Base-by-base conservation (phyloP, 1,140 invertebrate genomes). In the Cotesia chilonis region DNA sequence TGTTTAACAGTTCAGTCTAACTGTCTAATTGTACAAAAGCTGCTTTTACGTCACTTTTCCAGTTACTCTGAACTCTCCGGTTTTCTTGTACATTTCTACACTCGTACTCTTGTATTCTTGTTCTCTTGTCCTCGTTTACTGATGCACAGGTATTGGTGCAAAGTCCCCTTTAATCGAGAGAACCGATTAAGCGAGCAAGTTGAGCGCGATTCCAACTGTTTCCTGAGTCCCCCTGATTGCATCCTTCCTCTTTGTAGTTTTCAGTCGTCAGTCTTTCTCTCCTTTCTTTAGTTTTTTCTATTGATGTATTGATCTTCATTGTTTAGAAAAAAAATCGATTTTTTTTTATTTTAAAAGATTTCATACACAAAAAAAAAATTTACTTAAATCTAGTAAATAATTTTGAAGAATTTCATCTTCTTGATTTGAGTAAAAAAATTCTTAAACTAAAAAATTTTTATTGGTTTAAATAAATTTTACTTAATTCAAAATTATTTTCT, bases 151-250 rank as follows among this genome's bases (percentile, higher is more conserved):
- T 68, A 41, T 41, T 57, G 4, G 67, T 67, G 54, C 35, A 68
- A 68, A 72, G 63, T 72, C 20, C 60, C 69, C 70, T 72, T 67
- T 72, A 72, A 72, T 72, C 64, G 70, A 67, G 54, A 38, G 64
- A 68, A 72, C 64, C 71, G 71, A 72, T 72, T 72, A 72, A 66
- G 17, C 71, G 57, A 66, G 17, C 51, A 71, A 71, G 63, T 71
- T 51, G 64, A 71, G 70, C 70, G 71, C 38, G 57, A 72, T 68
- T 72, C 71, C 51, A 68, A 72, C 52, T 72, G 71, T 52, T 68
- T 72, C 71, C 71, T 64, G 63, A 38, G 20, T 36, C 28, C 35
- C 35, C 54, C 17, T 57, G 64, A 72, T 59, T 72, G 55, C 71
- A 72, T 68, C 66, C 54, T 66, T 68, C 65, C 65, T 57, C 41